Evolutionary conservation across 2,113 vertebrate genomes (phyloP), one percentile per base, ranked within the genome.

Genomic region (Tragelaphus strepsiceros): DNA sequence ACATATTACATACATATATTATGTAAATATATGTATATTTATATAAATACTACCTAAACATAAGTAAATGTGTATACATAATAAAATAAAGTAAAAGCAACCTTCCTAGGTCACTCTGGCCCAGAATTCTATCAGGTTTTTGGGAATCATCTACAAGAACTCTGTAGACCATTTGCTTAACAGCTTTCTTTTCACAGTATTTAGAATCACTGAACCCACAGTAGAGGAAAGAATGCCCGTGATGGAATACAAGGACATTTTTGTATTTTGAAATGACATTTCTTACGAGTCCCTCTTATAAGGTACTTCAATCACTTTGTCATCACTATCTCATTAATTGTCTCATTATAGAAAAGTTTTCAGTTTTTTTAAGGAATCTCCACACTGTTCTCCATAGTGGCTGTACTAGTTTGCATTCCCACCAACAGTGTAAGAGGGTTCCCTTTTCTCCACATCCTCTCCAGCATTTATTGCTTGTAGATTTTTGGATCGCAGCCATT

Each of bases 201-300:
- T 97, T 94, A 58, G 64, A 96, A 71, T 71, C 78, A 88, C 16
- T 49, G 64, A 91, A 71, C 24, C n/a, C 15, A 43, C 0, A 67
- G 28, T 12, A 78, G 7, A 93, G 67, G 21, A 51, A 96, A 95
- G 35, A 94, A 77, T 46, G 4, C 12, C 62, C 91, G 15, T 11
- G 35, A 74, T 62, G 32, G 93, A 32, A 59, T 43, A 11, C 46
- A 90, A 62, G 43, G 28, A 17, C 26, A 92, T 35, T 74, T 77
- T 30, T 93, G n/a, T 46, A 88, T 56, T 96, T 62, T 91, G 28
- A 95, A 92, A 85, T 91, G 90, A 78, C 26, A 78, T 83, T 93
- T 91, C 58, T 86, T 46, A 30, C 2, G 2, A 21, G 28, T 51
- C 46, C 46, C 78, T 91, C 84, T 86, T 51, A 30, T 1, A 12